Evolutionary conservation across 2,888 invertebrate species (phyloP), one percentile per base, ranked within the genome.

Genomic region (Lydus trimaculatus): DNA sequence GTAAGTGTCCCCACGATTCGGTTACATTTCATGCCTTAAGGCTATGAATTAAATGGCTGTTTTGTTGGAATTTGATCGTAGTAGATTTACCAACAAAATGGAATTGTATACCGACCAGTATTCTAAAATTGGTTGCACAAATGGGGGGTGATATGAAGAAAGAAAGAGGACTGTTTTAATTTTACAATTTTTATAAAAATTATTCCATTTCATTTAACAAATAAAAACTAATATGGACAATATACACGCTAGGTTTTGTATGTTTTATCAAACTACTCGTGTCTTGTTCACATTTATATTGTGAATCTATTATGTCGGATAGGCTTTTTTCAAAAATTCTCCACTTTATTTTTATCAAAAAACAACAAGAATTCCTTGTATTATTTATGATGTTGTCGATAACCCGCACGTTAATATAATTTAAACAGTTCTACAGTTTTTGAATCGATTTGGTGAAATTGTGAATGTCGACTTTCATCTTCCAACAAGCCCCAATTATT

Each of bases 181-280:
- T 43, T 11, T 48, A 48, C 48, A 48, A 23, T 48, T 48, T 48
- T 20, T 9, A 48, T 2, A 43, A 8, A 17, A 43, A 4, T 36
- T 15, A 15, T 36, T 36, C 13, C 15, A 36, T 13, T 36, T 36
- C 36, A 36, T 36, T 36, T 70, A 62, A 3, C 66, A 67, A 67
- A 66, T 62, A 70, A 70, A 70, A 70, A 70, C 67, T 67, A 67
- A 70, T 68, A 71, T 72, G 69, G 72, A 72, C 69, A 61, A 65
- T 65, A 68, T 64, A 66, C 72, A 73, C 72, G 73, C 73, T 65
- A 72, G 69, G 71, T 72, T 72, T 67, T 67, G 28, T 28, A 4
- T 28, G 28, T 62, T 71, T 33, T n/a, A n/a, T n/a, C 70, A 69
- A 72, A 74, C 68, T 70, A 68, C 71, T 66, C 68, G 69, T 63